phyloP scores from a whole-genome alignment of 2,888 invertebrate genomes.

The Cataglyphis livida region DNA sequence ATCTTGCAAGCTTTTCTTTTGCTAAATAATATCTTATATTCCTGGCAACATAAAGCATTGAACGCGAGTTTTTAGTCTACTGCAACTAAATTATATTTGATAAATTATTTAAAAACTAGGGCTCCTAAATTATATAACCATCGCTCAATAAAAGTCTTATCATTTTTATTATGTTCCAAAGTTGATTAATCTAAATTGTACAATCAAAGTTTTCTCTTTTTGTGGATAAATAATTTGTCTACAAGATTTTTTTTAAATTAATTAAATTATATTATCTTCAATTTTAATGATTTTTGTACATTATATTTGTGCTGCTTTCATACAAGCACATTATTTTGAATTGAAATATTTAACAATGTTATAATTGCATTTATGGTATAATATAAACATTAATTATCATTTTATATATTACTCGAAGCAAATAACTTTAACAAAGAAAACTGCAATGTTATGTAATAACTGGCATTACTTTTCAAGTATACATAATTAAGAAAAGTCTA shows the following conservation, averaged over 20 bases:
- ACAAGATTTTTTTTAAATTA: background rate
- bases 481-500: background rate
- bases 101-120: background rate
- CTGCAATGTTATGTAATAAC: background rate
- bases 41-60: background rate
- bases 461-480: background rate
- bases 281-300: background rate
- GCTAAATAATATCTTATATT: slow-evolving; percentile 9
- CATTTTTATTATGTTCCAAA: background rate
- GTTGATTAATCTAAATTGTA: background rate
- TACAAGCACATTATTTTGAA: background rate
- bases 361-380: background rate
- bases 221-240: slow-evolving; percentile 2
- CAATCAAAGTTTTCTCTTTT: background rate
- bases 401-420: background rate
- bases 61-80: background rate
- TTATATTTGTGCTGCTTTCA: background rate
- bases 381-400: background rate
- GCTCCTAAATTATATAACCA: background rate
- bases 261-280: background rate
- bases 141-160: background rate
- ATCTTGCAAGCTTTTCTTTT: background rate
- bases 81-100: slow-evolving; percentile 1
- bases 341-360: background rate
- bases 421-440: background rate